Percentiles rank a stretch among this genome's conserved stretches.
Conservation (phyloP, 2,113 vertebrate species). For the Capra hircus region DNA sequence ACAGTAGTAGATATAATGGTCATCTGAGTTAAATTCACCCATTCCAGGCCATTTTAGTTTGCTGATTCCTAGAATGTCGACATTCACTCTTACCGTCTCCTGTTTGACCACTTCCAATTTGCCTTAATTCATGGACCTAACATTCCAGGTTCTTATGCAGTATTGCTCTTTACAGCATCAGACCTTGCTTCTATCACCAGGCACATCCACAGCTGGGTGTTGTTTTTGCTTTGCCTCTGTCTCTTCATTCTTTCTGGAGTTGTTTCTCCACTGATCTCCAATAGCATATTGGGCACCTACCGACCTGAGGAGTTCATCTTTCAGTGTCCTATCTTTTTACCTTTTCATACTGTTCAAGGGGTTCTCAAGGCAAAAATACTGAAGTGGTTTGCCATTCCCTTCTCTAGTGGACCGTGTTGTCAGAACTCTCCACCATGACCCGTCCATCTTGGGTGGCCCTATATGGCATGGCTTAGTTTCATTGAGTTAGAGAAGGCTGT, state of each 20-base stretch:
- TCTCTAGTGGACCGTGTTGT: not conserved
- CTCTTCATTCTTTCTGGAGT: not conserved
- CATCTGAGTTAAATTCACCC: too few species aligned
- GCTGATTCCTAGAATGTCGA: not conserved
- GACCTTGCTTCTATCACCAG: not conserved
- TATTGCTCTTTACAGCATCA: not conserved
- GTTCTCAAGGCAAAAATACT: not conserved
- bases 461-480: not conserved
- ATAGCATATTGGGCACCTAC: not conserved
- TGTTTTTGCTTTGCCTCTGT: not conserved
- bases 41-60: not conserved
- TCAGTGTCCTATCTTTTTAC: not conserved
- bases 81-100: fast-evolving
- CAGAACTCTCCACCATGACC: not conserved
- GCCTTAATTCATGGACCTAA: not conserved
- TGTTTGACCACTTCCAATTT: not conserved
- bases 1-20: too few species aligned
- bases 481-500: not conserved
- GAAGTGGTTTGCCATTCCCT: not conserved
- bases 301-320: not conserved
- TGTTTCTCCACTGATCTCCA: not conserved
- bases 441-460: not conserved
- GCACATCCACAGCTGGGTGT: not conserved
- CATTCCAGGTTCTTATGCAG: not conserved
- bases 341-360: not conserved